Percentiles rank a stretch among this genome's conserved stretches.
These are phyloP conservation scores for Amphiduros pacificus DNA, from an alignment of 2,888 invertebrate genomes.

Conservation along the genomic window DNA sequence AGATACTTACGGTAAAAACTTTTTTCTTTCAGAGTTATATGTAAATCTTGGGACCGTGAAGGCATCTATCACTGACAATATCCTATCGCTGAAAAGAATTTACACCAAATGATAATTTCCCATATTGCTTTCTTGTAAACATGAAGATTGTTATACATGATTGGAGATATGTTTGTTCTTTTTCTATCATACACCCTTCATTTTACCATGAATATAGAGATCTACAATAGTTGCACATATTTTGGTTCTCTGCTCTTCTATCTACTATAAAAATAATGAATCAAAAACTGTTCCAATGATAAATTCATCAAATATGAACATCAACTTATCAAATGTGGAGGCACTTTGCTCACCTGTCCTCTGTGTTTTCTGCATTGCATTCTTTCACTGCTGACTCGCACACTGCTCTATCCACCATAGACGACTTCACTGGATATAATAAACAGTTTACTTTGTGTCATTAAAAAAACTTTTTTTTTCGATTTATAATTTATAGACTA, in stretches of 20 bases:
- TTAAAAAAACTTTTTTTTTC: neutral
- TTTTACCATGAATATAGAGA: too few relatives aligned
- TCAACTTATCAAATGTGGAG: too few relatives aligned
- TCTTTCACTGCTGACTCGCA: slow-evolving; percentile 76
- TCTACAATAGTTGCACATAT: too few relatives aligned
- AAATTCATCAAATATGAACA: too few relatives aligned
- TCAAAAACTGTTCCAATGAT: too few relatives aligned
- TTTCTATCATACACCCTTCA: too few relatives aligned
- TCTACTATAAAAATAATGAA: too few relatives aligned
- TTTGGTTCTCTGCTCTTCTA: too few relatives aligned
- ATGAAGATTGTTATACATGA: too few relatives aligned
- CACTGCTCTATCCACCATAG: slow-evolving; percentile 73
- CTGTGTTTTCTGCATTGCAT: slow-evolving; percentile 54
- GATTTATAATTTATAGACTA: neutral
- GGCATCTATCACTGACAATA: slow-evolving; percentile 71
- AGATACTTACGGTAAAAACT: slow-evolving; percentile 66
- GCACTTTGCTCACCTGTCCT: slow-evolving; percentile 36
- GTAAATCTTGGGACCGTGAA: slow-evolving; percentile 78
- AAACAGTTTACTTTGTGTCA: neutral
- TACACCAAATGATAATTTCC: neutral
- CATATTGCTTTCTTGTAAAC: too few relatives aligned
- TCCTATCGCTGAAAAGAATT: slow-evolving; percentile 41
- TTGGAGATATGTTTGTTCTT: too few relatives aligned
- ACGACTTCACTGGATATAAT: slow-evolving; percentile 50
- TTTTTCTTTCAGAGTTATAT: slow-evolving; percentile 78